Evolutionary conservation across 2,113 vertebrate species (phyloP).

Genomic region (Nesoenas mayeri): DNA sequence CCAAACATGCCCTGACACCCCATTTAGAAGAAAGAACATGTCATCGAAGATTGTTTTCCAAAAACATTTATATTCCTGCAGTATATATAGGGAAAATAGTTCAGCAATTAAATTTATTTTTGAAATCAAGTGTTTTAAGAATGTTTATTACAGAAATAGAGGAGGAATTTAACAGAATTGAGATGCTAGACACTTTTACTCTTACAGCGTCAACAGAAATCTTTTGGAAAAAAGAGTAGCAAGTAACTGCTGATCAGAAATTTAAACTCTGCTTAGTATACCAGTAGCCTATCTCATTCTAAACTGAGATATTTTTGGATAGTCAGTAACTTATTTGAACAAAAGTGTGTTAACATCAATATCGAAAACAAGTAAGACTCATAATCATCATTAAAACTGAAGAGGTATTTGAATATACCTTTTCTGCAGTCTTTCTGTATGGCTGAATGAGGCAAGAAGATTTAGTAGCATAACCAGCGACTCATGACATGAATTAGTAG

Average conservation of each 20-base stretch:
- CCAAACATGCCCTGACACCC: background rate
- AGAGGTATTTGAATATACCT: background rate
- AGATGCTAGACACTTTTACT: background rate
- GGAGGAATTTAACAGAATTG: too few relatives aligned
- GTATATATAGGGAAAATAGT: background rate
- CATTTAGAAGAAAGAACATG: background rate
- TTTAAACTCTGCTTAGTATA: background rate
- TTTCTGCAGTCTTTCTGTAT: background rate
- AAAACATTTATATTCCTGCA: background rate
- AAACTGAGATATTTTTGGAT: background rate
- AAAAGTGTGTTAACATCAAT: background rate
- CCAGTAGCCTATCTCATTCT: background rate
- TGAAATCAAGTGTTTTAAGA: slow-evolving; percentile 37
- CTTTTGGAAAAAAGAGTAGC: background rate
- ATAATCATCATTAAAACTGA: background rate
- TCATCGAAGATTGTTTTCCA: background rate
- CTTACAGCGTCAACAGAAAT: background rate
- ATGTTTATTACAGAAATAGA: background rate
- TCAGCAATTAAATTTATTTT: slow-evolving; percentile 10
- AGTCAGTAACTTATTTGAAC: background rate
- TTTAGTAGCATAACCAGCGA: background rate
- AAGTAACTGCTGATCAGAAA: background rate
- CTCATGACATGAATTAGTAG: background rate
- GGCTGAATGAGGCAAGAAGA: background rate
- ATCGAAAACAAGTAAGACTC: background rate